A percentile compares a stretch with the other conserved stretches of the same genome.
phyloP scores from a whole-genome alignment of 1,140 invertebrate species.

The Drosophila grimshawi region DNA sequence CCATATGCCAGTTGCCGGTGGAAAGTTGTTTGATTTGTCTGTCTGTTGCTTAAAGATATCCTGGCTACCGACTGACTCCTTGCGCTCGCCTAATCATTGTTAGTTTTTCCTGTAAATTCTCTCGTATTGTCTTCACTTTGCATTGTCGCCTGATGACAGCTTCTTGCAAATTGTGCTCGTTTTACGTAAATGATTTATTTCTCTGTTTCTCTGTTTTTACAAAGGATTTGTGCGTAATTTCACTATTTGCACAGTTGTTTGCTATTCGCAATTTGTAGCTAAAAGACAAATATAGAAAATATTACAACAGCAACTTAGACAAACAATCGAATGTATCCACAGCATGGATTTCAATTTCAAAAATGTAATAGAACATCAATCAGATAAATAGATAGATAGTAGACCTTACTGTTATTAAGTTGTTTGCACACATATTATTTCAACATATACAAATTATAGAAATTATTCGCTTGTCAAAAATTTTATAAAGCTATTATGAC shows the following conservation, averaged over 20 bases:
- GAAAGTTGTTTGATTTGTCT: slow-evolving; percentile 70
- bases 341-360: not conserved
- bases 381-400: not conserved
- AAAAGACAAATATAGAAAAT: slow-evolving; percentile 12
- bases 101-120: slow-evolving; percentile 51
- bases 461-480: too few relatives aligned
- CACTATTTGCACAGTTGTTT: slow-evolving; percentile 47
- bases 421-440: too few relatives aligned
- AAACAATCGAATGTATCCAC: not conserved
- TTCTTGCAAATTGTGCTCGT: slow-evolving; percentile 59
- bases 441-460: too few relatives aligned
- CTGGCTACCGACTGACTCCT: slow-evolving; percentile 61
- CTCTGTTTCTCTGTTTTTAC: slow-evolving; percentile 33
- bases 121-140: slow-evolving; percentile 22
- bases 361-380: not conserved
- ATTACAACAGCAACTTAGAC: not conserved
- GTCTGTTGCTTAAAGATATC: slow-evolving; percentile 18
- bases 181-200: slow-evolving; percentile 57
- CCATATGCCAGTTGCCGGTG: slow-evolving; percentile 57
- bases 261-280: not conserved
- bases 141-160: slow-evolving; percentile 52
- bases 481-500: too few relatives aligned
- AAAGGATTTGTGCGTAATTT: slow-evolving; percentile 43
- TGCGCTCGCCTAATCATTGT: slow-evolving; percentile 59
- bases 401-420: too few relatives aligned